Base-by-base conservation (phyloP, 2,113 vertebrate species). In the Felis catus region DNA sequence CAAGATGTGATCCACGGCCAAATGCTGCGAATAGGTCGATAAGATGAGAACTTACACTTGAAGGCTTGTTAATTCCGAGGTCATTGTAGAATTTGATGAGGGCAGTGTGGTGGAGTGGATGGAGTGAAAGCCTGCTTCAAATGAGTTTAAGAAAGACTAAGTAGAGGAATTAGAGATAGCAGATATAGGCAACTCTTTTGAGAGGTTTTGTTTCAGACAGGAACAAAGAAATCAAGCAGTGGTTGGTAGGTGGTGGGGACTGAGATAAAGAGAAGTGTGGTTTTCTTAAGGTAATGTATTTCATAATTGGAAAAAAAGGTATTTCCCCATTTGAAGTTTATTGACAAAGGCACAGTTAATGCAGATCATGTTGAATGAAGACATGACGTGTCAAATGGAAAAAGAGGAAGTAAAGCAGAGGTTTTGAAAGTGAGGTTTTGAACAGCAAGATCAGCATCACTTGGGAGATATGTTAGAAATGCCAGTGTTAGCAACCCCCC, bases 141-240 rank as follows among this genome's bases (percentile, higher is more conserved):
- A 27, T 73, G 66, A 81, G 3, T 53, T 70, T 65, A 33, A 63
- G 41, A 81, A 90, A 96, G 58, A 90, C 25, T 73, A 80, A 71
- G 16, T 41, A 79, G 51, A 79, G 53, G 31, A 55, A 94, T 73
- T 93, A 39, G 39, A 84, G 65, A 84, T n/a, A 81, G 19, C 33
- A 36, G 36, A 70, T 45, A 36, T 2, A 95, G 48, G n/a, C 29
- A 53, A 65, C 39, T 93, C 19, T 63, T 78, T 31, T 79, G 91
- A 96, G 82, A 91, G 36, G 58, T 41, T 93, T 95, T 95, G 78
- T 84, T 94, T 89, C 23, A 65, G 55, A 85, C 21, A 82, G 16
- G 53, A 95, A 87, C 61, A 89, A 85, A 91, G 86, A 91, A 95
- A 83, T 48, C 63, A 71, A 87, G 36, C n/a, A 83, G 12, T 73